Evolutionary conservation across 2,113 vertebrate species (phyloP), one percentile per base, ranked within the genome.

Genomic region (Porphyrio hochstetteri): DNA sequence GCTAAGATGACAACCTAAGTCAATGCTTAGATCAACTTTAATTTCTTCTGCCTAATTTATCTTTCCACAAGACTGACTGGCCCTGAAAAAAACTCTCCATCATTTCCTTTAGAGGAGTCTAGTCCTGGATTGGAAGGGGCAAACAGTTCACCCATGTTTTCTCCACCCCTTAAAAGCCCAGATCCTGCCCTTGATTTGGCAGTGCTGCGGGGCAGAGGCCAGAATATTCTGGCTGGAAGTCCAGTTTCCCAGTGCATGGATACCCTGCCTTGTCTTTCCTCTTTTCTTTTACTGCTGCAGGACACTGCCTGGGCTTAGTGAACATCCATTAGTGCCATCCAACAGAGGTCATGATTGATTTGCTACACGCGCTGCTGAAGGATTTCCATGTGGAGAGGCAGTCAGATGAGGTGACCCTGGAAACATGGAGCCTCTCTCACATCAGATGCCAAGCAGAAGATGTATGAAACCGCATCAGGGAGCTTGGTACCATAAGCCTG

Each of bases 251-350:
- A 44, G 38, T 9, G 21, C 25, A 61, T 14, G 40, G 31, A 77
- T 9, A 40, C 6, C 40, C 48, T 1, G 2, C 46, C 69, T 81
- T 21, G 38, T 36, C 60, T 38, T 57, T 57, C 55, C 67, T 21
- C 48, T 71, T 67, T 5, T 50, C 35, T 82, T 84, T 88, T 12
- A 36, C 40, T 88, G 80, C 95, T 84, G 94, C 83, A 48, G 83
- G 89, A 80, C 77, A 79, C 75, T 84, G 89, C 64, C 72, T 60
- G 65, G 35, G 8, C 56, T 84, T 93, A 88, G 86, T 24, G 86
- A 95, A 67, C 83, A 86, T n/a, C 86, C 68, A 46, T 91, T 59
- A 86, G 77, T 11, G 77, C 72, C 72, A 86, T 89, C 92, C 92
- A 64, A 80, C 77, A 56, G 77, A 70, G 77, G 56, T 44, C 83